Conservation (phyloP, 2,888 invertebrate genomes). For the Thysanoteuthis rhombus region DNA sequence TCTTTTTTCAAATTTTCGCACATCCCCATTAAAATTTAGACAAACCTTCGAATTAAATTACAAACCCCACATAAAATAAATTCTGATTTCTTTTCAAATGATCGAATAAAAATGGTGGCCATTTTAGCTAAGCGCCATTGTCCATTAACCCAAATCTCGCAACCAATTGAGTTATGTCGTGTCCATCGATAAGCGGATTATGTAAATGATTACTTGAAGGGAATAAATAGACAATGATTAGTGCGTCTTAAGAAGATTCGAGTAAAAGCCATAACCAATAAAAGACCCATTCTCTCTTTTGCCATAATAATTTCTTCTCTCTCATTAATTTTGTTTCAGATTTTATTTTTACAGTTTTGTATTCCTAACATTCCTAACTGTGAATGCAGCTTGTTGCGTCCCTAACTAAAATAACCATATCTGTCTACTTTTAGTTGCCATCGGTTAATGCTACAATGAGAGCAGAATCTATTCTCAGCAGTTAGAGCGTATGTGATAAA, state of each 20-base stretch:
- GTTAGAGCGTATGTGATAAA: too few species aligned
- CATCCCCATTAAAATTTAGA: neutral
- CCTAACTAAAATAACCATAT: neutral
- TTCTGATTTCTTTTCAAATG: neutral
- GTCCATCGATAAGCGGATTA: neutral
- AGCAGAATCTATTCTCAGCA: too few species aligned
- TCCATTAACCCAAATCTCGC: neutral
- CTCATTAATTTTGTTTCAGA: neutral
- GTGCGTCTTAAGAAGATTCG: neutral
- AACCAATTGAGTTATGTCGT: neutral
- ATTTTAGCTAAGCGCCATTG: neutral
- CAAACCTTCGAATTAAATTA: neutral
- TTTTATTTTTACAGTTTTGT: neutral
- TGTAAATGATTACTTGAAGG: neutral
- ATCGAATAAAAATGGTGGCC: neutral
- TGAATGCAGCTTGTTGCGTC: neutral
- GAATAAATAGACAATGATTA: neutral
- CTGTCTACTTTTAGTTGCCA: too few species aligned
- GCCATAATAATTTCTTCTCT: neutral
- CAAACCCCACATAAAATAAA: neutral
- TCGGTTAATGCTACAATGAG: too few species aligned
- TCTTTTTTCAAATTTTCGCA: neutral
- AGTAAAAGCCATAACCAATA: neutral
- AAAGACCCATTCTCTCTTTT: neutral
- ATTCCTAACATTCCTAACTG: neutral